Evolutionary conservation across 2,888 invertebrate genomes (phyloP).

Genomic region (Eilema sororculum): DNA sequence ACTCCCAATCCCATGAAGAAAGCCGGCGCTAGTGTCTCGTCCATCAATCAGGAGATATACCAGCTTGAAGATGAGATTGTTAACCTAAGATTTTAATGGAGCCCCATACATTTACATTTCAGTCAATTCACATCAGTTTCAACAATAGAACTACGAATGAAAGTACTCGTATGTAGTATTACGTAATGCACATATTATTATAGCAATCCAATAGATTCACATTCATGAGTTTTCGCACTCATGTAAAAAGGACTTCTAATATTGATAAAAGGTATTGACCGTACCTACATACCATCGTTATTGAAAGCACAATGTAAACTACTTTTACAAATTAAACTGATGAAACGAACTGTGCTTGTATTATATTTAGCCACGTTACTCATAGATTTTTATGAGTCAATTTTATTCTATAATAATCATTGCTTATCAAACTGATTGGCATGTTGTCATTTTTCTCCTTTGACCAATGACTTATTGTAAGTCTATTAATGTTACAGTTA

Average conservation of each 20-base stretch:
- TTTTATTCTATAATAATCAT: neutral
- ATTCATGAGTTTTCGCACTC: constrained; percentile 3
- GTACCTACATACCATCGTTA: neutral
- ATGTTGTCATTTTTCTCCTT: neutral
- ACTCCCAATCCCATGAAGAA: neutral
- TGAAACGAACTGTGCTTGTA: neutral
- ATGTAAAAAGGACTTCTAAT: constrained; percentile 12
- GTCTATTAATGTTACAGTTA: too few relatives aligned
- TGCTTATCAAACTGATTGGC: too few relatives aligned
- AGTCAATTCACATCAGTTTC: neutral
- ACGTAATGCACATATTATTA: neutral
- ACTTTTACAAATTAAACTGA: constrained; percentile 15
- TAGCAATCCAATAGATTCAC: neutral
- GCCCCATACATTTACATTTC: too few relatives aligned
- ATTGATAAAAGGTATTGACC: constrained; percentile 16
- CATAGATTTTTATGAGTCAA: neutral
- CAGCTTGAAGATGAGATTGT: neutral
- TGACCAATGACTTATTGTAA: neutral
- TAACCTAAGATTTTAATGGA: too few relatives aligned
- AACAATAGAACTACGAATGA: neutral
- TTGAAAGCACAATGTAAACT: constrained; percentile 12
- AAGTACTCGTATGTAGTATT: neutral
- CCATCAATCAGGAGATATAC: neutral
- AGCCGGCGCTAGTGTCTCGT: too few relatives aligned
- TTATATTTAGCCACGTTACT: neutral